Percentiles rank a stretch among this genome's conserved stretches.
phyloP scores from a whole-genome alignment of 2,888 invertebrate species.

The Mythimna loreyi region DNA sequence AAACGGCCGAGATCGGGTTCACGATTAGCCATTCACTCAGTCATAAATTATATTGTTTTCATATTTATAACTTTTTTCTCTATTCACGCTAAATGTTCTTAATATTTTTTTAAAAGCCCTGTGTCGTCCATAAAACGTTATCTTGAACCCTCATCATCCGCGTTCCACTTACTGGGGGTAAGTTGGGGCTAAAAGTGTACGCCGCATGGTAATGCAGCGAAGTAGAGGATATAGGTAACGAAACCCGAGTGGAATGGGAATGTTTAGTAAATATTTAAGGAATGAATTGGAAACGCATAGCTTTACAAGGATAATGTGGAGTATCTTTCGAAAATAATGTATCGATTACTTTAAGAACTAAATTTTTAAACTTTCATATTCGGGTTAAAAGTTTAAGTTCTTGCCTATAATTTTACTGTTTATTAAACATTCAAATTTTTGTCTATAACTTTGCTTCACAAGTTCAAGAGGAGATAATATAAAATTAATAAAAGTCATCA shows the following conservation, averaged over 20 bases:
- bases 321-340: not conserved
- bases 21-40: constrained; percentile 52
- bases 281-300: constrained; percentile 49
- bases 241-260: constrained; percentile 35
- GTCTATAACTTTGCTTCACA: not conserved
- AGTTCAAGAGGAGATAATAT: constrained; percentile 35
- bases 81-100: constrained; percentile 62
- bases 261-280: constrained; percentile 39
- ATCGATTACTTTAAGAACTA: not conserved
- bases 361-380: not conserved
- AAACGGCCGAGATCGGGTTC: constrained; percentile 54
- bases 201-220: constrained; percentile 57
- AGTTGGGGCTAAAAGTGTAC: constrained; percentile 59
- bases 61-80: constrained; percentile 59
- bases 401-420: not conserved
- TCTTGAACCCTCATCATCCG: constrained; percentile 64
- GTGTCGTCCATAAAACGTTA: constrained; percentile 58
- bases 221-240: constrained; percentile 57
- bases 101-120: constrained; percentile 64
- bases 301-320: constrained; percentile 4
- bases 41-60: constrained; percentile 63
- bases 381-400: not conserved
- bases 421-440: not conserved
- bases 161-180: constrained; percentile 62
- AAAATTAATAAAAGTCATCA: constrained; percentile 19